phyloP scores from a whole-genome alignment of 2,113 vertebrate species.

The Phaethornis superciliosus region DNA sequence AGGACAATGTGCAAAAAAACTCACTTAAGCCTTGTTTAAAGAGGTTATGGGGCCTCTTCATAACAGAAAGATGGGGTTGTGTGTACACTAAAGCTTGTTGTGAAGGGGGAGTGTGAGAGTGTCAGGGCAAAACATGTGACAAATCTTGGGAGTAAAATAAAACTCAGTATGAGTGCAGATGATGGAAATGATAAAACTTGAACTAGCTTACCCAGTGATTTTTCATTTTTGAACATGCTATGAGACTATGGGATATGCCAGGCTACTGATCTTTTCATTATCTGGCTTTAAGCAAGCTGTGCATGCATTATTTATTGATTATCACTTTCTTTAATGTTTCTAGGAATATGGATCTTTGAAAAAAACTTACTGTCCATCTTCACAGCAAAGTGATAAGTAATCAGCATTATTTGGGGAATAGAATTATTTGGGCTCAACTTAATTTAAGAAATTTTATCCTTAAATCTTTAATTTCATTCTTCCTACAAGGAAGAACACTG shows the following conservation, averaged over 20 bases:
- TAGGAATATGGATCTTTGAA: not conserved
- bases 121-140: not conserved
- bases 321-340: slow-evolving; percentile 16
- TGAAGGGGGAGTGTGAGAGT: not conserved
- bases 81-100: not conserved
- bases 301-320: slow-evolving; percentile 18
- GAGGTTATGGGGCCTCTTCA: not conserved
- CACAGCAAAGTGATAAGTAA: not conserved
- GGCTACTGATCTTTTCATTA: not conserved
- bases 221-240: not conserved
- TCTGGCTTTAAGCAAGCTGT: not conserved
- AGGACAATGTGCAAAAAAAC: not conserved
- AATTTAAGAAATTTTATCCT: not conserved
- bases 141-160: not conserved
- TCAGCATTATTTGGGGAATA: not conserved
- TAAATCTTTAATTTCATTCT: not conserved
- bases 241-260: not conserved
- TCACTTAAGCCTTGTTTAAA: not conserved
- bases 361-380: not conserved
- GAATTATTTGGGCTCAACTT: not conserved
- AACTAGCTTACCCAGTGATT: not conserved
- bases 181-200: not conserved
- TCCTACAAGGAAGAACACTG: not conserved
- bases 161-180: not conserved
- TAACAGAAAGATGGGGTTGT: not conserved